phyloP scores from a whole-genome alignment of 2,888 invertebrate species.

The Dermolepida albohirtum region DNA sequence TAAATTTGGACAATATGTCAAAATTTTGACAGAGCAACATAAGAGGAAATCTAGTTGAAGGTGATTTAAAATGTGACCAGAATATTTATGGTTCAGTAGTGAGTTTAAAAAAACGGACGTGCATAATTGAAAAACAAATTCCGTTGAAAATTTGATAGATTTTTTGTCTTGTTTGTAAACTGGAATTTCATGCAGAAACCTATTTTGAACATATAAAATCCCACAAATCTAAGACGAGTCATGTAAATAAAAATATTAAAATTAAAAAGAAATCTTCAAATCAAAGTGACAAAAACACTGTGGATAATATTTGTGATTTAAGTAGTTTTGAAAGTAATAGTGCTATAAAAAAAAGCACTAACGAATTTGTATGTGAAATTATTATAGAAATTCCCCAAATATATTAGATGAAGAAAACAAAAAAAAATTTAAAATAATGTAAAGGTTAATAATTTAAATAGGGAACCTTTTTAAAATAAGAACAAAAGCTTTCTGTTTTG shows the following conservation, averaged over 20 bases:
- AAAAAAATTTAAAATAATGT: too few species aligned
- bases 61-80: conserved; percentile 53
- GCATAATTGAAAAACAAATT: conserved; percentile 51
- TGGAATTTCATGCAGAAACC: conserved; percentile 47
- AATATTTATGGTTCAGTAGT: conserved; percentile 46
- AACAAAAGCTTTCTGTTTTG: too few species aligned
- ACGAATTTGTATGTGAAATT: conserved; percentile 28
- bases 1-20: conserved; percentile 59
- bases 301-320: too few species aligned
- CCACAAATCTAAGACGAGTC: background rate
- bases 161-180: conserved; percentile 63
- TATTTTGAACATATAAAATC: conserved; percentile 58
- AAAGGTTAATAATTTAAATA: background rate
- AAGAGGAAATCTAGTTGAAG: conserved; percentile 39
- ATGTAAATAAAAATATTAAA: conserved; percentile 10
- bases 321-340: too few species aligned
- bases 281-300: too few species aligned
- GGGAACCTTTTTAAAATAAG: too few species aligned
- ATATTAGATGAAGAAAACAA: too few species aligned
- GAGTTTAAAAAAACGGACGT: background rate
- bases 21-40: background rate
- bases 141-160: conserved; percentile 63
- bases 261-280: background rate
- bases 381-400: too few species aligned
- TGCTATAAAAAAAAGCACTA: conserved; percentile 32